Percentiles rank a stretch among this genome's conserved stretches.
phyloP scores from a whole-genome alignment of 2,797 vertebrate species.

The Catostomus latipinnis region DNA sequence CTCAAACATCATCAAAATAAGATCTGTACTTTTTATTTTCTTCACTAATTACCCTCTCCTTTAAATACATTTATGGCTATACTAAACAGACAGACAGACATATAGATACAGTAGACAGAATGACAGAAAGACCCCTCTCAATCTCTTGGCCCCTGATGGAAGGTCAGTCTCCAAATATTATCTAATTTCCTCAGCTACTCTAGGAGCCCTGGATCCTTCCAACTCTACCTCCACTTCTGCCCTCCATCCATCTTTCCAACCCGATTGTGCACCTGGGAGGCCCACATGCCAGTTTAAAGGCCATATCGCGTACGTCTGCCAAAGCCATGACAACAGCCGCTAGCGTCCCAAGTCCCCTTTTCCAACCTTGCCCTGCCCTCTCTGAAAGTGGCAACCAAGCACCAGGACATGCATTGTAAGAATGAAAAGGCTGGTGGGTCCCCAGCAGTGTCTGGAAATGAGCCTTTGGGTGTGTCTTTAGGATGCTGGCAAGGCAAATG shows the following conservation, averaged over 20 bases:
- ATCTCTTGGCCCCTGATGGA: not conserved
- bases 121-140: not conserved
- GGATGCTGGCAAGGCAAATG: not conserved
- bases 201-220: conserved; percentile 13
- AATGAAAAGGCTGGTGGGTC: conserved; percentile 1
- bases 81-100: not conserved
- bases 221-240: not conserved
- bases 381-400: conserved; percentile 21
- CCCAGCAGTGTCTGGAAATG: conserved; percentile 40
- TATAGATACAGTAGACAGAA: not conserved
- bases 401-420: conserved; percentile 9
- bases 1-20: conserved; percentile 4
- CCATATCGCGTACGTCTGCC: conserved; percentile 12
- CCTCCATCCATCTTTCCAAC: not conserved
- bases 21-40: not conserved
- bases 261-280: conserved; percentile 17
- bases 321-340: conserved; percentile 34
- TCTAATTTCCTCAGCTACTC: conserved; percentile 33
- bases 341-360: conserved; percentile 7
- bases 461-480: conserved; percentile 25
- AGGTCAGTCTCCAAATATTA: conserved; percentile 13
- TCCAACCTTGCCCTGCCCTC: conserved; percentile 31
- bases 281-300: conserved; percentile 21
- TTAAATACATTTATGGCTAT: not conserved
- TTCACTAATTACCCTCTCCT: conserved; percentile 19